Base-by-base conservation (phyloP, 1,140 invertebrate species). In the Tenebrio molitor region DNA sequence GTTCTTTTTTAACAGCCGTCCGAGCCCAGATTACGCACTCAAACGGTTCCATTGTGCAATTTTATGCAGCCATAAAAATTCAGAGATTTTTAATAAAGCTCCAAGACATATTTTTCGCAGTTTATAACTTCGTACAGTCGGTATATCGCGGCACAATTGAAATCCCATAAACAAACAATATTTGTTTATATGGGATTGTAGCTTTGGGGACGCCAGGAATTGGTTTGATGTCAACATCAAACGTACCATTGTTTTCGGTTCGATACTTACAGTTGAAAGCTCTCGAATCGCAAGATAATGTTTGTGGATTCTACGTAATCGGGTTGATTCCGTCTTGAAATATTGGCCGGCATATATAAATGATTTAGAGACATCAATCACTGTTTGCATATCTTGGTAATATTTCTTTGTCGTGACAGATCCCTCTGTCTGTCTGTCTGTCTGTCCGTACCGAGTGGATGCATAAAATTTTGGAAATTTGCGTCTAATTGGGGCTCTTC, bases 211-310 rank as follows among this genome's bases (percentile, higher is more conserved):
- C 23, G 21, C 29, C 29, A 34, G 50, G 14, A 58, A 58, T 58
- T 58, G 50, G 25, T 58, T 50, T 58, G 50, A 58, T 58, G 50
- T 58, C 50, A 58, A 58, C 50, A 58, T 58, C 50, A 58, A 58
- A 58, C 42, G 42, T 46, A 46, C 15, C 6, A 21, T 58, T 58
- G 50, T 58, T 58, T 58, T 29, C 21, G 15, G 50, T 12, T 8
- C 50, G 23, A 33, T 58, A 58, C 23, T 58, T 58, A 58, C 21
- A 12, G 36, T 12, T 58, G 50, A 58, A 29, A 58, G 50, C 21
- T 29, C 23, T 12, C 21, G 50, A 29, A 46, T 17, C 6, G 14
- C 3, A 46, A 29, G 23, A 58, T 58, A 58, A 58, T 58, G 50
- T 58, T 58, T 58, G 50, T 25, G 15, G 19, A 58, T 15, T 46